A percentile compares a stretch with the other conserved stretches of the same genome.
phyloP scores from a whole-genome alignment of 1,140 invertebrate species.

The Thaumatotibia leucotreta region DNA sequence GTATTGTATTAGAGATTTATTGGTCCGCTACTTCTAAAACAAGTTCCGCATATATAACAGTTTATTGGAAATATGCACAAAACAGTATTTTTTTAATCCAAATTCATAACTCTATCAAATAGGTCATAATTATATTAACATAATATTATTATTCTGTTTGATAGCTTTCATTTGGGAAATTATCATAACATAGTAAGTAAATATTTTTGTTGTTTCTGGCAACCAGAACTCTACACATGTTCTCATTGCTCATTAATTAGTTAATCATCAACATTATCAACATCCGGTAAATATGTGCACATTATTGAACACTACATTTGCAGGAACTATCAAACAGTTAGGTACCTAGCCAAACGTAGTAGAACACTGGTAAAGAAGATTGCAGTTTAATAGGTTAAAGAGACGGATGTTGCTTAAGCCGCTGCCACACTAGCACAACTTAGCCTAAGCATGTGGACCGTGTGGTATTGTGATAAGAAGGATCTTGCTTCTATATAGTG shows the following conservation, averaged over 20 bases:
- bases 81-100: neutral
- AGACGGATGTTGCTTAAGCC: slow-evolving; percentile 38
- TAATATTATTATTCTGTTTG: neutral
- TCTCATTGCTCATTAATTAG: neutral
- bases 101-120: neutral
- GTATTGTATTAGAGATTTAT: slow-evolving; percentile 9
- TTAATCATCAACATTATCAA: too few relatives aligned
- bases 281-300: neutral
- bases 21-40: neutral
- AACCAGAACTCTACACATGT: neutral
- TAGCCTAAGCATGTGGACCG: neutral
- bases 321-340: neutral
- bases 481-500: neutral
- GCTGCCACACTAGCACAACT: neutral
- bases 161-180: neutral
- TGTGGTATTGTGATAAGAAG: neutral
- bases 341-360: neutral
- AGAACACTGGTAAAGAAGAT: slow-evolving; percentile 23
- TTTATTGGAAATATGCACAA: neutral
- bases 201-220: neutral
- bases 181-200: neutral
- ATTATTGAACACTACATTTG: neutral
- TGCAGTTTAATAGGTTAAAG: slow-evolving; percentile 45
- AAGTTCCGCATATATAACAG: neutral
- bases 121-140: neutral